Conservation (phyloP, 2,113 vertebrate species). For the Amblyopsis rosae region DNA sequence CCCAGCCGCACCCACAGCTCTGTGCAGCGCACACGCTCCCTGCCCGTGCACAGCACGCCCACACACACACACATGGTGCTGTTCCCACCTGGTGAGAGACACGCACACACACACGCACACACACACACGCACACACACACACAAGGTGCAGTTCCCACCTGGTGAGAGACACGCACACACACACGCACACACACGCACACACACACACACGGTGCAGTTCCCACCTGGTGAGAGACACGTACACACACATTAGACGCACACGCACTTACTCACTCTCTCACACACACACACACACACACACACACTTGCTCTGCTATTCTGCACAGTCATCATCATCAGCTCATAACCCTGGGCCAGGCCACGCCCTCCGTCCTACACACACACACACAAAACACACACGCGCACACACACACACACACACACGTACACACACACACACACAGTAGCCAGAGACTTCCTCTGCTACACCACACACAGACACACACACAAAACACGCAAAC, state of each 20-base stretch:
- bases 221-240: neutral
- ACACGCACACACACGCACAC: conserved; percentile 5
- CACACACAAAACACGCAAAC: conserved; percentile 11
- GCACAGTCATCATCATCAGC: no score
- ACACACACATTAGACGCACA: no score
- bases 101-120: conserved; percentile 3
- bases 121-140: neutral
- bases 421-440: no score
- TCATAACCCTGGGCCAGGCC: no score
- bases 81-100: conserved; percentile 90
- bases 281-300: no score
- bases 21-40: conserved; percentile 93
- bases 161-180: conserved; percentile 4
- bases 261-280: no score
- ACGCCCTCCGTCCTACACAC: neutral
- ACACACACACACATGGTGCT: conserved; percentile 87
- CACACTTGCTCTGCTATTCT: no score
- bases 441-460: conserved; percentile 20
- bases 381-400: neutral
- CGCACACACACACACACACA: conserved; percentile 12
- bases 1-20: conserved; percentile 96
- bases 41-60: conserved; percentile 91
- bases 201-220: neutral
- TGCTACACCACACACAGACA: neutral
- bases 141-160: neutral